Evolutionary conservation across 2,888 invertebrate species (phyloP).

Genomic region (Leptarthrus brevirostris): DNA sequence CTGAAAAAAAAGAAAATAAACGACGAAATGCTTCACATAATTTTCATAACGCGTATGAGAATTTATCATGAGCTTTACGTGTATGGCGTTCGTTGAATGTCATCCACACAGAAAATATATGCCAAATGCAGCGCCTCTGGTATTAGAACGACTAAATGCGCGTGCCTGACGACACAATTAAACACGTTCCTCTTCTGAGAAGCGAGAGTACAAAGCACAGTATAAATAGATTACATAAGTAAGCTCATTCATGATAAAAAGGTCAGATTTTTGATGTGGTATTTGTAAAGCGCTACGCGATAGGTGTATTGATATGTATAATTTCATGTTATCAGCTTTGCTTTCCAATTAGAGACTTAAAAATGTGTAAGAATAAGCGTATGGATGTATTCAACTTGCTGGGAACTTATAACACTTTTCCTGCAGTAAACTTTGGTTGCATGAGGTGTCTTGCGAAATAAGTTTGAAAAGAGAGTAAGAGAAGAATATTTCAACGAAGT

Average conservation of each 20-base stretch:
- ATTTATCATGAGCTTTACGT: not conserved
- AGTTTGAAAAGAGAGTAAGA: too few species aligned
- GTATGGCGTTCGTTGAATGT: not conserved
- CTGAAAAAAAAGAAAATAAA: not conserved
- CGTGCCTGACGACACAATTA: not conserved
- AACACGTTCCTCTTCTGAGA: too few species aligned
- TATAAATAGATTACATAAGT: constrained; percentile 20
- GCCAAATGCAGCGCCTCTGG: not conserved
- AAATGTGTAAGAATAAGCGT: not conserved
- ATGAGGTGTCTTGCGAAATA: not conserved
- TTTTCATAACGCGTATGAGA: not conserved
- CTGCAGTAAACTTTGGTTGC: constrained; percentile 6
- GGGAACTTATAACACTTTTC: not conserved
- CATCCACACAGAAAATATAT: not conserved
- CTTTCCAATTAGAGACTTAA: too few species aligned
- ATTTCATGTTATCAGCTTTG: not conserved
- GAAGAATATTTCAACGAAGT: too few species aligned
- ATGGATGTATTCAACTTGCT: not conserved
- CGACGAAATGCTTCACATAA: constrained; percentile 17
- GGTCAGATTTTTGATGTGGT: constrained; percentile 13
- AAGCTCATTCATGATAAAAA: constrained; percentile 6
- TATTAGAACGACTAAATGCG: not conserved
- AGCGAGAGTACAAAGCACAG: not conserved
- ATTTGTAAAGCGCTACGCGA: not conserved
- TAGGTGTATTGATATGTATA: not conserved